These are phyloP conservation scores for Lepus europaeus DNA, from an alignment of 2,113 vertebrate species.

Conservation along the genomic window DNA sequence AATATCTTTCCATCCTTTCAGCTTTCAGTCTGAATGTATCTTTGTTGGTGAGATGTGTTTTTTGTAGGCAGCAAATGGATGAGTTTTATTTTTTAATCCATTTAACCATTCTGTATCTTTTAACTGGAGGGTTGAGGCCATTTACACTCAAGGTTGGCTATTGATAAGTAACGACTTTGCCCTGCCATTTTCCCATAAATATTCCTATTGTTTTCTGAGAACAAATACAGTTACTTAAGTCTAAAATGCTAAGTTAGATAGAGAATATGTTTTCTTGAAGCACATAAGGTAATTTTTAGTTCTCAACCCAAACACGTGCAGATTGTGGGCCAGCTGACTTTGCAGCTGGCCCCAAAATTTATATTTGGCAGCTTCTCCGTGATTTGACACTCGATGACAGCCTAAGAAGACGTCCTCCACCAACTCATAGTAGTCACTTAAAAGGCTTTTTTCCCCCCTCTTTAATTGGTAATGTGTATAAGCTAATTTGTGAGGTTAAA, in stretches of 20 bases:
- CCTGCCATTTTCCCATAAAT: too few relatives aligned
- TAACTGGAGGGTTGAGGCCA: too few relatives aligned
- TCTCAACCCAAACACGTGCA: background rate
- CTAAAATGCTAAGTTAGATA: background rate
- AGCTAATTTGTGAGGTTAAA: background rate
- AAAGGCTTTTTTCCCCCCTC: background rate
- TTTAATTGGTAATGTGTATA: background rate
- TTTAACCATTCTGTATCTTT: too few relatives aligned
- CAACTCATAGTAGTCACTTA: background rate
- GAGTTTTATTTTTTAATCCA: too few relatives aligned
- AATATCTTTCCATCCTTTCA: too few relatives aligned
- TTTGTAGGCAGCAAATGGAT: too few relatives aligned
- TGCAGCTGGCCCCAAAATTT: background rate
- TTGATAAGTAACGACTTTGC: too few relatives aligned
- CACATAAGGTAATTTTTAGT: background rate
- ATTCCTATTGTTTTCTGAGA: background rate
- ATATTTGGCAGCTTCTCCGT: background rate
- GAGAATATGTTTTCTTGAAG: constrained; percentile 22
- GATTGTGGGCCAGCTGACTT: background rate
- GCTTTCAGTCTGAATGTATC: too few relatives aligned
- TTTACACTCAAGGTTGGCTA: too few relatives aligned
- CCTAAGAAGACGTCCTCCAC: background rate
- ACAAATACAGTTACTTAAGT: constrained; percentile 17
- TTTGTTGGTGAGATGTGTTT: too few relatives aligned
- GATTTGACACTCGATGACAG: background rate